Evolutionary conservation across 2,113 vertebrate genomes (phyloP).

Genomic region (Ictalurus furcatus): DNA sequence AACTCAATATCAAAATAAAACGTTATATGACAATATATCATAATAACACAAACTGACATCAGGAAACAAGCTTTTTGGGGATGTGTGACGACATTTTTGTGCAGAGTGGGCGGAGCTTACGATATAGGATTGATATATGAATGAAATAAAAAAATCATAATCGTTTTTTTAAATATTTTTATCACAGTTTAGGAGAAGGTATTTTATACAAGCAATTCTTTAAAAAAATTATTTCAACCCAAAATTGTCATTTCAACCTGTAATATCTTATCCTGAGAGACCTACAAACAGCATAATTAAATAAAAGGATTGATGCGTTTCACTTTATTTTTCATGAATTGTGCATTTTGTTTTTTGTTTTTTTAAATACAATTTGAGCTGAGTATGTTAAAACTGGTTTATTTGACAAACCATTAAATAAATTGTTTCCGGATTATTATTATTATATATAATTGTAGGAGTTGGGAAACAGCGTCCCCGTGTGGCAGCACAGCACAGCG

Average conservation of each 20-base stretch:
- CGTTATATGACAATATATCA: neutral
- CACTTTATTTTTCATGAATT: neutral
- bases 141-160: no score
- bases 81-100: neutral
- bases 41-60: neutral
- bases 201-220: neutral
- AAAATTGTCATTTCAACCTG: neutral
- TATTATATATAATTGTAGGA: no score
- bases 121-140: neutral
- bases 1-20: neutral
- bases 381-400: neutral
- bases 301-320: neutral
- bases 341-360: no score
- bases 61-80: neutral
- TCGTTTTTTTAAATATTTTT: neutral
- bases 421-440: no score
- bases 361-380: neutral
- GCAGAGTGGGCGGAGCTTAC: neutral
- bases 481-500: neutral
- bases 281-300: no score
- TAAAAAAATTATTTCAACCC: neutral
- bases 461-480: neutral
- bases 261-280: neutral
- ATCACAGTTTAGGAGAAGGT: neutral
- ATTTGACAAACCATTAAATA: no score